Conservation (phyloP, 2,113 vertebrate species). For the Romanogobio albipinnatus region DNA sequence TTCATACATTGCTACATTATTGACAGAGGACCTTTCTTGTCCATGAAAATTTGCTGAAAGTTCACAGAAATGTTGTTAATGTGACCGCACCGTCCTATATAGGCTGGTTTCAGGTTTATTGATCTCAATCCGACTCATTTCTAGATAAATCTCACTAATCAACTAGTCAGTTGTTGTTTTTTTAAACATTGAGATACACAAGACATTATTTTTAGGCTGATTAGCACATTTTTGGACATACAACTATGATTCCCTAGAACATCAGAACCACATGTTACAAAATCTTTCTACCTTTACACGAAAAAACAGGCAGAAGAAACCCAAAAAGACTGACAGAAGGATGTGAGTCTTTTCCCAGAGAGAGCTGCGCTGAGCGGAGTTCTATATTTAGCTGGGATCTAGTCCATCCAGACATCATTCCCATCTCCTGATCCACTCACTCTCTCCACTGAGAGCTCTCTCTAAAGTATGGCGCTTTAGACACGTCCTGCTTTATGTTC, state of each 20-base stretch:
- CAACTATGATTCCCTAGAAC: not conserved
- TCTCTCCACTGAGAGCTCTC: constrained; percentile 19
- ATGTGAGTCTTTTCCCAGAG: constrained; percentile 19
- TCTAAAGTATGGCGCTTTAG: constrained; percentile 25
- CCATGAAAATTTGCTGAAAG: not conserved
- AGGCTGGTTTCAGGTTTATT: not conserved
- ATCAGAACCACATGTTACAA: not conserved
- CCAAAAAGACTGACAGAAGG: constrained; percentile 1
- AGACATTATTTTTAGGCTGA: not conserved
- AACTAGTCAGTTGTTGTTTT: not conserved
- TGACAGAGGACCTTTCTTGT: not conserved
- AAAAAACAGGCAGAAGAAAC: constrained; percentile 6
- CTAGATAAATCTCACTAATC: not conserved
- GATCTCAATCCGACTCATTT: not conserved
- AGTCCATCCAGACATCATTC: constrained; percentile 42
- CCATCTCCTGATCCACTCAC: constrained; percentile 31
- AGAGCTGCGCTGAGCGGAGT: not conserved
- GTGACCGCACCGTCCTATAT: not conserved
- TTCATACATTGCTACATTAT: too few relatives aligned
- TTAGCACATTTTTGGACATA: not conserved
- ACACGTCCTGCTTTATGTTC: constrained; percentile 20
- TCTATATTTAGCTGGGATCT: constrained; percentile 40
- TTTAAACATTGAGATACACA: not conserved
- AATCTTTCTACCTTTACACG: not conserved
- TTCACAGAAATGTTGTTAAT: not conserved